Evolutionary conservation across 1,140 invertebrate species (phyloP), one percentile per base, ranked within the genome.

Genomic region (Bombus terrestris): DNA sequence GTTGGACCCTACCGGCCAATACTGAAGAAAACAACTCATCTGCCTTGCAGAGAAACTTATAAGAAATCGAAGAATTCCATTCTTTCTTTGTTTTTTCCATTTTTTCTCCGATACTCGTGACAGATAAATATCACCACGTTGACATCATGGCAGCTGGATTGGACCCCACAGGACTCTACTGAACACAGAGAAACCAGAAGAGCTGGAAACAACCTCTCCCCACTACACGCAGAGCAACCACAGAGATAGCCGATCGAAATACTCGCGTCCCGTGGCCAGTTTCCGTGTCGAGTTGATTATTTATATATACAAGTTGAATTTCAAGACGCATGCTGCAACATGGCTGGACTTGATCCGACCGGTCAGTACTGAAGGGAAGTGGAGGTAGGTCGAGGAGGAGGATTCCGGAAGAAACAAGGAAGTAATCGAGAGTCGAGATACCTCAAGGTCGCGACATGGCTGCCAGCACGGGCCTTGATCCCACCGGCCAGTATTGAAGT

Each of bases 1-100:
- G 80, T 91, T 95, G 92, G 94, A 95, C 79, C 94, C 95, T 35
- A 95, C 94, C 82, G 94, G 94, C 81, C 94, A 95, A 64, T 95
- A 95, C 87, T 95, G 92, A 95, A 85, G 9, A 76, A 71, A 53
- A 12, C n/a, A 32, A 12, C 12, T 8, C 35, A 25, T 53, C n/a
- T 37, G n/a, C 37, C 43, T 37, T 39, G 9, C 68, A 4, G n/a
- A 32, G 12, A 43, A 15, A 53, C 32, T 35, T 18, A 8, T 0
- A 37, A 10, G 35, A 10, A 28, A 81, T 28, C 25, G 25, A n/a
- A n/a, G 41, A 39, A 39, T 18, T 35, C 1, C 32, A 18, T 32
- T 13, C 5, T 18, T 15, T 3, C 37, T 9, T 39, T 10, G 9
- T 0, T 37, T 3, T 25, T 37, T 22, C 28, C 22, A 32, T 32